Percentiles rank a stretch among this genome's conserved stretches.
Evolutionary conservation across 1,140 invertebrate species (phyloP).

Genomic region (Zaprionus inermis): DNA sequence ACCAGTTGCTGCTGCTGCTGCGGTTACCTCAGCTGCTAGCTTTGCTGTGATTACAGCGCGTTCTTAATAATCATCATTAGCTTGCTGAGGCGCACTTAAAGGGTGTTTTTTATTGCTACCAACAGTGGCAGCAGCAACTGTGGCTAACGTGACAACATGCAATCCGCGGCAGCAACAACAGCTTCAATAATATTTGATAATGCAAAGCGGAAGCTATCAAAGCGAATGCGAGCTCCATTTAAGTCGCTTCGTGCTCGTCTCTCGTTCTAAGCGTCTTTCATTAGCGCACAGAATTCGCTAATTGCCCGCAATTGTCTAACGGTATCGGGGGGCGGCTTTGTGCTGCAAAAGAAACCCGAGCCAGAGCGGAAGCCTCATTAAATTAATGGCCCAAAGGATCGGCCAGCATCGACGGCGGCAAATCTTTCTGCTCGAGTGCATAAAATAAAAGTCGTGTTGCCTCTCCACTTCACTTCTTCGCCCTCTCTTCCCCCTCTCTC

Average conservation of each 20-base stretch:
- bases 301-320: constrained; percentile 70
- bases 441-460: constrained; percentile 5
- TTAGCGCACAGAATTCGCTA: constrained; percentile 67
- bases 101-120: constrained; percentile 53
- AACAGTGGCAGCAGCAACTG: constrained; percentile 6
- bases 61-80: constrained; percentile 80
- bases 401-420: not conserved
- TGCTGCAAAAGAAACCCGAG: not conserved
- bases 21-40: constrained; percentile 13
- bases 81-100: constrained; percentile 56
- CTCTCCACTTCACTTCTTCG: not conserved
- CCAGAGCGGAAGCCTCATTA: constrained; percentile 52
- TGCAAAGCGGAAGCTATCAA: constrained; percentile 79
- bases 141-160: constrained; percentile 74
- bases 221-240: constrained; percentile 51
- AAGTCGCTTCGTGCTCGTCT: constrained; percentile 21
- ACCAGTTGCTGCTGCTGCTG: constrained; percentile 28
- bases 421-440: constrained; percentile 15
- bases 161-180: constrained; percentile 40
- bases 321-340: not conserved
- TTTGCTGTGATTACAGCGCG: constrained; percentile 61
- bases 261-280: constrained; percentile 20
- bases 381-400: constrained; percentile 18
- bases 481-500: not conserved
- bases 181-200: constrained; percentile 80